phyloP scores from a whole-genome alignment of 2,113 vertebrate genomes.

The Thalassarche chlororhynchos region DNA sequence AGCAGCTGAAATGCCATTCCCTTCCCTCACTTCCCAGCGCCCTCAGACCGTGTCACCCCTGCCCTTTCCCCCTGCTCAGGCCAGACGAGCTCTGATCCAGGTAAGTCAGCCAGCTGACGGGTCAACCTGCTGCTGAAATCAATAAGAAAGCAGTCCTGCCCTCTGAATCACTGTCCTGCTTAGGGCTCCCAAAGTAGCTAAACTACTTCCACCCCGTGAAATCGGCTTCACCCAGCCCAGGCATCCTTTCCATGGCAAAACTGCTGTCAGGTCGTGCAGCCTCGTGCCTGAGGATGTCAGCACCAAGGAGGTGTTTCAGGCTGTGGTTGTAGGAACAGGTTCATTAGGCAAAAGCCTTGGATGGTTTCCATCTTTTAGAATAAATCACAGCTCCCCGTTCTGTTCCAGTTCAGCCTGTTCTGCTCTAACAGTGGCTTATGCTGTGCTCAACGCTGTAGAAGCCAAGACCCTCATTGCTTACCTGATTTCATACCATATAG shows the following conservation, averaged over 20 bases:
- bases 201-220: neutral
- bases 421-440: neutral
- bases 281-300: neutral
- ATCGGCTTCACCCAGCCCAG: neutral
- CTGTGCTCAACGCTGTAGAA: neutral
- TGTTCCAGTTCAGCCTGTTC: neutral
- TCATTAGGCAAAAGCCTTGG: neutral
- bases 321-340: neutral
- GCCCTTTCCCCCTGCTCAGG: neutral
- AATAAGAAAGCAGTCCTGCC: neutral
- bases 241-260: neutral
- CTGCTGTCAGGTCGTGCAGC: fast-evolving
- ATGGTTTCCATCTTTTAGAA: neutral
- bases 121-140: neutral
- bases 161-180: neutral
- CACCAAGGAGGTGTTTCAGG: neutral
- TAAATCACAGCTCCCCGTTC: neutral
- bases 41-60: neutral
- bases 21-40: neutral
- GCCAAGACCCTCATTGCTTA: neutral
- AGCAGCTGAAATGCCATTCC: neutral
- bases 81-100: fast-evolving
- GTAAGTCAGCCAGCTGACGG: neutral
- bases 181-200: fast-evolving
- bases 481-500: neutral